Conservation (phyloP, 2,113 vertebrate genomes). For the Melospiza melodia region DNA sequence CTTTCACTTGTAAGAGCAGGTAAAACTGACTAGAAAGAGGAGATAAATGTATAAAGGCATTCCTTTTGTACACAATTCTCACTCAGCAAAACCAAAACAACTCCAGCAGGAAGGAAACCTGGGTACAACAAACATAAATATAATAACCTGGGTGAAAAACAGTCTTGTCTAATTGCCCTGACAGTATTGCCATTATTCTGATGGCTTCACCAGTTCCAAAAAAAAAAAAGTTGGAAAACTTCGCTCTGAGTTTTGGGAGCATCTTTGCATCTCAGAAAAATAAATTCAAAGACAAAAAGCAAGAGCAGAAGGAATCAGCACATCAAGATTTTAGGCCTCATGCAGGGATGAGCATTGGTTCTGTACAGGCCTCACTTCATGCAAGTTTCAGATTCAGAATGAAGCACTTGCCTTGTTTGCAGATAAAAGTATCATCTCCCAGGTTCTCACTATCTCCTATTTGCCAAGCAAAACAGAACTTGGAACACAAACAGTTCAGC, state of each 20-base stretch:
- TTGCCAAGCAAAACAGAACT: constrained; percentile 13
- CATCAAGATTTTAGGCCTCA: not conserved
- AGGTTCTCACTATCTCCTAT: not conserved
- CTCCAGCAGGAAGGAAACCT: not conserved
- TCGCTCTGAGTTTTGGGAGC: not conserved
- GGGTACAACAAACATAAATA: not conserved
- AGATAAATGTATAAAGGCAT: not conserved
- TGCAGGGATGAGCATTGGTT: not conserved
- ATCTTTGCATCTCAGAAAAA: constrained; percentile 43
- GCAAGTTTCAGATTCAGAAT: not conserved
- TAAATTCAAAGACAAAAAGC: constrained; percentile 28
- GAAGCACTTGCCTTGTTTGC: not conserved
- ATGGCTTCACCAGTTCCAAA: not conserved
- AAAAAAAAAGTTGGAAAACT: not conserved
- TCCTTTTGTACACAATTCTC: not conserved
- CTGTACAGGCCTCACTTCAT: not conserved
- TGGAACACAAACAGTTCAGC: not conserved
- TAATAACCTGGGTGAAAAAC: not conserved
- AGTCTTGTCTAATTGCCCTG: not conserved
- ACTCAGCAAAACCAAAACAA: not conserved
- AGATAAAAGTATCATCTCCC: constrained; percentile 13
- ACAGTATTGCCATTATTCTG: not conserved
- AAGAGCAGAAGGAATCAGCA: not conserved
- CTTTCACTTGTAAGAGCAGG: not conserved
- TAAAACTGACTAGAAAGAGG: not conserved